Base-by-base conservation (phyloP, 1,140 invertebrate genomes). In the Dufourea novaeangliae region DNA sequence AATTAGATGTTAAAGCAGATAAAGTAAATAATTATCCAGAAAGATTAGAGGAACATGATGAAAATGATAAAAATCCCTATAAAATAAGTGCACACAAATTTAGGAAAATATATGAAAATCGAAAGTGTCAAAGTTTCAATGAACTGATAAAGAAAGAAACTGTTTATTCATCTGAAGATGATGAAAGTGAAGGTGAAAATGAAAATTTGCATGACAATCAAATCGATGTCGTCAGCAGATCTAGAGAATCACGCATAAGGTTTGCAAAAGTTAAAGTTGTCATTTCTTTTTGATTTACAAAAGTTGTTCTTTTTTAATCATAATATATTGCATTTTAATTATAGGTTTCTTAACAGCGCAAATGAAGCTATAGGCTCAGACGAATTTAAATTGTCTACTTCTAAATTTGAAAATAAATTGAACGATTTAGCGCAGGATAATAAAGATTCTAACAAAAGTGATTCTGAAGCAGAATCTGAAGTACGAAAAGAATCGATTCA, bases 241-340 rank as follows among this genome's bases (percentile, higher is more conserved):
- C 88, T 22, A 88, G 79, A 72, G 79, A 81, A 34, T 78, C 90
- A n/a, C 79, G 86, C 32, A 62, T 74, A 46, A 89, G 88, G 88
- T 87, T 80, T 73, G 39, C 29, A 72, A 32, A n/a, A 69, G 54
- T 32, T 72, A 44, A 46, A 22, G 69, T 12, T 52, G 46, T 59
- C 37, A 67, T 54, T 27, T 62, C 63, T 52, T 32, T 50, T 32
- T 4, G 11, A 2, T 56, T 46, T 14, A 63, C 57, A 37, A 39
- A n/a, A 25, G 10, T 61, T 20, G 22, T 11, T 2, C n/a, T 12
- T 10, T 25, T 3, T 44, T 11, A 20, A 22, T 57, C 29, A 64
- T 6, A 57, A 50, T 61, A 44, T 63, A 22, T 52, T 39, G 25
- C 66, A 52, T 72, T 62, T 27, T 50, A 50, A 22, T 81, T 41